A percentile compares a stretch with the other conserved stretches of the same genome.
Conservation (phyloP, 2,888 invertebrate genomes). For the Steinernema carpocapsae region DNA sequence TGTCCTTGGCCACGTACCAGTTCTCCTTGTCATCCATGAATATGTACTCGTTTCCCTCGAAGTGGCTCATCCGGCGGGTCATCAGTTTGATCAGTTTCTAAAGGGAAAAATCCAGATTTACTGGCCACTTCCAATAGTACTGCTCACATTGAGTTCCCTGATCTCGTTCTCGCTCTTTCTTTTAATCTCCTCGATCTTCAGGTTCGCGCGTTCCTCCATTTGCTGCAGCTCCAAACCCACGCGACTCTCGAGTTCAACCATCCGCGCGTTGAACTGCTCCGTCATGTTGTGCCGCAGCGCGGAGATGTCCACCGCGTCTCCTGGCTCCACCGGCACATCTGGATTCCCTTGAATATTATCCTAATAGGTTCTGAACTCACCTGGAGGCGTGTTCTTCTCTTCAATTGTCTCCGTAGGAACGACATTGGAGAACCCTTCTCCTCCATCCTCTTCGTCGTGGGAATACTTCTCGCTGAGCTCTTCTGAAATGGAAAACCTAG, state of each 20-base stretch:
- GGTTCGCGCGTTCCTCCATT: constrained; percentile 27
- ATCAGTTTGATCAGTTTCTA: constrained; percentile 37
- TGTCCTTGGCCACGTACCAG: constrained; percentile 48
- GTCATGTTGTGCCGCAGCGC: neutral
- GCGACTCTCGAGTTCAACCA: constrained; percentile 15
- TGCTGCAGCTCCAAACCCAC: constrained; percentile 12
- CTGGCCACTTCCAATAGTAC: too few species aligned
- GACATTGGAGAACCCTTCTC: too few species aligned
- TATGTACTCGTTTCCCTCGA: constrained; percentile 35
- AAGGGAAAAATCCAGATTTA: neutral
- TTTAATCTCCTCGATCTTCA: constrained; percentile 34
- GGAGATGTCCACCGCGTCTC: neutral
- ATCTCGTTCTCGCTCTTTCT: constrained; percentile 44
- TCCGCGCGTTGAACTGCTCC: neutral
- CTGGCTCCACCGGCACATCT: too few species aligned
- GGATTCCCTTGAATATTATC: too few species aligned
- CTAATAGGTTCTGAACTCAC: too few species aligned
- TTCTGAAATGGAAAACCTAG: neutral
- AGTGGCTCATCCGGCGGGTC: constrained; percentile 24
- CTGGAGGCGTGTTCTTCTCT: too few species aligned
- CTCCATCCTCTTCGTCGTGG: neutral
- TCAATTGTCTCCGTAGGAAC: too few species aligned
- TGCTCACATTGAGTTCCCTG: constrained; percentile 42
- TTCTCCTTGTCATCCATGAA: constrained; percentile 37
- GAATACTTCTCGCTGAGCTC: constrained; percentile 16